Evolutionary conservation across 2,888 invertebrate species (phyloP).

Genomic region (Nebria salina): DNA sequence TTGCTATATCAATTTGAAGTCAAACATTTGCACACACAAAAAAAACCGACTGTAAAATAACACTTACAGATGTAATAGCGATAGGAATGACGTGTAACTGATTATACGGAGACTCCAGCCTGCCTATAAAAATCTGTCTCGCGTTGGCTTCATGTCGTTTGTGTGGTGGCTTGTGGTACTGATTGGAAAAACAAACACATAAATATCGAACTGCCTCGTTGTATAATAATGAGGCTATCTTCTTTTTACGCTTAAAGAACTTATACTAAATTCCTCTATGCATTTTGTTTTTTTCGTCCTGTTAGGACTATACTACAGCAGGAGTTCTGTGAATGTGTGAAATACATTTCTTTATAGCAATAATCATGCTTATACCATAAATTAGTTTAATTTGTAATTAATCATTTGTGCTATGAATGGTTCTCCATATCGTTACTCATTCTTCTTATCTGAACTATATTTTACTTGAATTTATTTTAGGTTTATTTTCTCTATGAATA

Average conservation of each 20-base stretch:
- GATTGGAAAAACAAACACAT: conserved; percentile 31
- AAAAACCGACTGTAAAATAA: background rate
- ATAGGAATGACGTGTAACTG: conserved; percentile 4
- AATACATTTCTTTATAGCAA: too few relatives aligned
- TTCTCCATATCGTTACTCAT: too few relatives aligned
- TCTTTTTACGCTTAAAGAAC: background rate
- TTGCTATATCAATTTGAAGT: too few relatives aligned
- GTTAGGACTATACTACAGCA: too few relatives aligned
- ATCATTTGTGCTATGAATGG: too few relatives aligned
- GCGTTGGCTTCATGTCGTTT: background rate
- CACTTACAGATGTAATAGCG: background rate
- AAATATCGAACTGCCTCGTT: conserved; percentile 16
- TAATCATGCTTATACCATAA: too few relatives aligned
- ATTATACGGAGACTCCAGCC: conserved; percentile 7
- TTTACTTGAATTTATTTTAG: too few relatives aligned
- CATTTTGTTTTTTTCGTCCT: background rate
- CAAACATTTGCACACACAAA: background rate
- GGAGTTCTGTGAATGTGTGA: too few relatives aligned
- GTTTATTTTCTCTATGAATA: too few relatives aligned
- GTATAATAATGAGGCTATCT: conserved; percentile 3
- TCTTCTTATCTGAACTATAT: too few relatives aligned
- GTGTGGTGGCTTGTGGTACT: background rate
- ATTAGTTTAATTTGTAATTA: too few relatives aligned
- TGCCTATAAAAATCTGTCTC: conserved; percentile 4
- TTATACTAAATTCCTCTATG: background rate